These are phyloP conservation scores for Miichthys miiuy DNA, from an alignment of 2,797 vertebrate genomes.

Conservation along the genomic window DNA sequence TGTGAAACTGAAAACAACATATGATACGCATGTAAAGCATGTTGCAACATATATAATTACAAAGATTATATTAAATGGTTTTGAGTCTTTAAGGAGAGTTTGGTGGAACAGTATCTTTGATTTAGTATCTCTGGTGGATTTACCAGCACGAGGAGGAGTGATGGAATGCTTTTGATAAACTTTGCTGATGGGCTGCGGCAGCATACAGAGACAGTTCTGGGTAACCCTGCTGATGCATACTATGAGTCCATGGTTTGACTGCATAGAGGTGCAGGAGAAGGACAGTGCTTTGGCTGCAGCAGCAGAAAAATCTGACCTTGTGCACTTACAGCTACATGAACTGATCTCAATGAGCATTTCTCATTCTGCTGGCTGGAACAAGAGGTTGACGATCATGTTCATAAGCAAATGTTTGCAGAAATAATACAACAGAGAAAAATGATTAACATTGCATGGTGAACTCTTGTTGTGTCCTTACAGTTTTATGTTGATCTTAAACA, in stretches of 20 bases:
- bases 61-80: neutral
- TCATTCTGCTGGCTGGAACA: neutral
- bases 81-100: neutral
- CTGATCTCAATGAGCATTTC: neutral
- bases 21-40: neutral
- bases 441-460: too few relatives aligned
- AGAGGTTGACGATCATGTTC: neutral
- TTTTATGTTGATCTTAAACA: neutral
- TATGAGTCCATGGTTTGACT: neutral
- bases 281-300: too few relatives aligned
- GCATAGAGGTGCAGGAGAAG: neutral
- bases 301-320: neutral
- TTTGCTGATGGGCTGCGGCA: neutral
- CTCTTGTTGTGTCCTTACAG: too few relatives aligned
- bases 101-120: neutral
- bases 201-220: neutral
- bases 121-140: neutral
- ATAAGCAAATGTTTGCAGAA: neutral
- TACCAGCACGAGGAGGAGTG: conserved; percentile 2
- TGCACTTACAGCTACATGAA: neutral
- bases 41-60: neutral
- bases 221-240: conserved; percentile 5
- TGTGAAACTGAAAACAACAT: conserved; percentile 9
- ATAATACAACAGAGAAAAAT: neutral
- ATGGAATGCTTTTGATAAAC: conserved; percentile 27